Evolutionary conservation across 2,888 invertebrate genomes (phyloP), one percentile per base, ranked within the genome.

Genomic region (Gibbula magus): DNA sequence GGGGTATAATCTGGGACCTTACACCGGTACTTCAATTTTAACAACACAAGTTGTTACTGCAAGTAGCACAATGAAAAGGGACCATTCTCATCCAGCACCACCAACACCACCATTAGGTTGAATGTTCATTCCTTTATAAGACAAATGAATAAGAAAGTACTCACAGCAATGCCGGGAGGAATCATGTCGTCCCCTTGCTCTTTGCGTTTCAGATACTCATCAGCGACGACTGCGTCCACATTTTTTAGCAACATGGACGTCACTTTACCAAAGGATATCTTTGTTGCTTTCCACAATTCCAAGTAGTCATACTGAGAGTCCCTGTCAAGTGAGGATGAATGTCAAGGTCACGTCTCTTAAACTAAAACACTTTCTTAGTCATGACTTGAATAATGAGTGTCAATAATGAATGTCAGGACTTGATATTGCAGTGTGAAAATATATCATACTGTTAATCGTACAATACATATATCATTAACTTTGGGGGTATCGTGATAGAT

Each of bases 211-310:
- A 83, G 81, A 76, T 89, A 87, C 10, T 84, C 32, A 45, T 87
- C 83, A 7, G 83, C 80, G 22, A 89, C 61, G 7, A 80, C 78
- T 8, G 81, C 25, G 73, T 89, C 88, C 82, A 88, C 84, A 0
- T 83, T 81, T n/a, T 78, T 20, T 39, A 88, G 67, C 18, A 87
- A 82, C 61, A 61, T 75, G 4, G 83, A 81, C 8, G 85, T 81
- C 13, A 88, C 85, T 32, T 84, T 80, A 8, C 78, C 45, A 78
- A 86, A 85, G 5, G 79, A 39, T 22, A 80, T 75, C 8, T 81
- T 84, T 32, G 88, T 89, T 18, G 80, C 78, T 73, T 83, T 81
- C 89, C 89, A 90, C 52, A 89, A 76, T 35, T 85, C 84, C n/a
- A 88, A 79, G 8, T 88, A 79, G 66, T 88, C 86, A 82, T 87